These are phyloP conservation scores for Philonicus albiceps DNA, from an alignment of 2,888 invertebrate species.

Conservation along the genomic window DNA sequence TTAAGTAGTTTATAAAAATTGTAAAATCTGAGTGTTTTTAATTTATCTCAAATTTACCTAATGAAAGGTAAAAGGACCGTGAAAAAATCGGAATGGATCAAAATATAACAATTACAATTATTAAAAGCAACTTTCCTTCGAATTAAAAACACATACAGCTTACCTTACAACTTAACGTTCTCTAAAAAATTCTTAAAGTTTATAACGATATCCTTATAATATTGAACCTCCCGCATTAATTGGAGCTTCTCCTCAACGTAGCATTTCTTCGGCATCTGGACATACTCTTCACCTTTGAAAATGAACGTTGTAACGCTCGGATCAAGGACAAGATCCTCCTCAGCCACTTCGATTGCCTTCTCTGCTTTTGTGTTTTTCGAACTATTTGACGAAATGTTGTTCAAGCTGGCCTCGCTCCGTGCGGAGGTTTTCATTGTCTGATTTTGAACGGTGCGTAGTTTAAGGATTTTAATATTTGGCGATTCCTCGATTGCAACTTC, in stretches of 20 bases:
- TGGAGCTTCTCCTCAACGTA: conserved; percentile 56
- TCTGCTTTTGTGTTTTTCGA: not conserved
- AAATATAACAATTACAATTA: not conserved
- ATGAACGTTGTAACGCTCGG: conserved; percentile 55
- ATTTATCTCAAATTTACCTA: no score
- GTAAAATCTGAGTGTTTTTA: no score
- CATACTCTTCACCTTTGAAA: conserved; percentile 58
- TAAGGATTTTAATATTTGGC: not conserved
- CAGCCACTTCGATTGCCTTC: not conserved
- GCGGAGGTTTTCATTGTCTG: not conserved
- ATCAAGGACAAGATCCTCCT: not conserved
- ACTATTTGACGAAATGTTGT: not conserved
- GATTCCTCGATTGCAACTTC: not conserved
- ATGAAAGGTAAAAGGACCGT: no score
- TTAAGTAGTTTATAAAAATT: no score
- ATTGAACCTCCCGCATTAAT: conserved; percentile 51
- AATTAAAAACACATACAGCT: not conserved
- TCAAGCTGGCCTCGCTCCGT: not conserved
- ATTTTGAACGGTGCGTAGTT: not conserved
- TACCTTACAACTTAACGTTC: not conserved
- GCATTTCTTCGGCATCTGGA: conserved; percentile 59
- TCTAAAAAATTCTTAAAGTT: conserved; percentile 50
- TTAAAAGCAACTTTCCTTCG: not conserved
- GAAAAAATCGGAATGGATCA: not conserved
- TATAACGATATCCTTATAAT: conserved; percentile 53